Base-by-base conservation (phyloP, 2,797 vertebrate species). In the Darevskia mixta region DNA sequence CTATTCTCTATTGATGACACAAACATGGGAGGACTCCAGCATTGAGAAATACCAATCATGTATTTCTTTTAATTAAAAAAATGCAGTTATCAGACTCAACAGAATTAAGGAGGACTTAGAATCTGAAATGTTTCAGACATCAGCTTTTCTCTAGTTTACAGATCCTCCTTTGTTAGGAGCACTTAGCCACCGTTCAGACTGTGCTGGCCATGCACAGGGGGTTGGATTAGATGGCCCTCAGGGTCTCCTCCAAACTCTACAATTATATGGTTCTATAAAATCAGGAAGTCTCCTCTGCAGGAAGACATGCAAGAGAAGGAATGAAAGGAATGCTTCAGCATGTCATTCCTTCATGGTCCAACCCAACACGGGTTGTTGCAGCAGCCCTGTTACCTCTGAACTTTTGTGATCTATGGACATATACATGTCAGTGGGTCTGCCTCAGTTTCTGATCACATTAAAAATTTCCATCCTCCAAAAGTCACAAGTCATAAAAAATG, bases 1-100 rank as follows among this genome's bases (percentile, higher is more conserved):
- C 66, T 88, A n/a, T 61, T 90, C 93, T 64, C 90, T 94, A 77
- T 35, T 80, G 83, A 49, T 27, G 18, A 87, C 87, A 93, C 88
- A 89, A 87, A 92, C 90, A 92, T 0, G 2, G 91, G 11, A 85
- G 77, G 88, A 79, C 79, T 88, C 90, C 84, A 41, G 27, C 83
- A 83, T 5, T 82, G 73, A 87, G 91, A 93, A 93, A 92, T 23
- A 86, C 18, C 55, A 92, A 92, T 66, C 3, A 15, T 17, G 25
- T 43, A 71, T 75, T 82, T 41, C n/a, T 55, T 55, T 27, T 25
- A 61, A 29, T 38, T 7, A 23, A 23, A 7, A 41, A 43, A 86
- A 86, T 23, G 35, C 41, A 78, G 3, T 64, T 27, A 67, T 13
- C 77, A 80, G 1, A 0, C 13, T 91, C 91, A 91, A 32, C 76